A percentile compares a stretch with the other conserved stretches of the same genome.
Conservation (phyloP, 2,113 vertebrate genomes). For the Sinocyclocheilus anophthalmus region DNA sequence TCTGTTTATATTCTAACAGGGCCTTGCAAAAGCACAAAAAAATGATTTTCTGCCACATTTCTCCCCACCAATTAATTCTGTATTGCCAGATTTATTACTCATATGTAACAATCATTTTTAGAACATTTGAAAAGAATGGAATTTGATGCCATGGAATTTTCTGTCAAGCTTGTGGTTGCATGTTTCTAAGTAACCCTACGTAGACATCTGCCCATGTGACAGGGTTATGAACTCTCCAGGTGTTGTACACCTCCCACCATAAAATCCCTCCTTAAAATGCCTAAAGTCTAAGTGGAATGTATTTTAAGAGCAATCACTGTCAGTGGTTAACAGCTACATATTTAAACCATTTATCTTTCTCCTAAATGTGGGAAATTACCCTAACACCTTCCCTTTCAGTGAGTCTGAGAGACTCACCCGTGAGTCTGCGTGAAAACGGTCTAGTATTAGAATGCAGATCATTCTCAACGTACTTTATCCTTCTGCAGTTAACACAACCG, state of each 20-base stretch:
- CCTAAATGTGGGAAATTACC: neutral
- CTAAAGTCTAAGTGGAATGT: constrained; percentile 56
- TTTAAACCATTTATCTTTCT: constrained; percentile 17
- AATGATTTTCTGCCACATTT: neutral
- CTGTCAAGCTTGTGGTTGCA: constrained; percentile 29
- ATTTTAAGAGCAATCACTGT: constrained; percentile 7
- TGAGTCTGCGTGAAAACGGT: neutral
- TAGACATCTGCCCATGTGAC: constrained; percentile 51
- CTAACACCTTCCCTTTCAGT: neutral
- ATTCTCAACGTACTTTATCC: neutral
- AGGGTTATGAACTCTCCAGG: constrained; percentile 61
- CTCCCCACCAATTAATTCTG: neutral
- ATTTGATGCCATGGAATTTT: constrained; percentile 9
- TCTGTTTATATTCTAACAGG: neutral
- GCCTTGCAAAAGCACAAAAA: neutral
- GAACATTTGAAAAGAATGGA: neutral
- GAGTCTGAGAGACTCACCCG: neutral
- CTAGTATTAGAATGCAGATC: neutral
- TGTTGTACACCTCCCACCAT: constrained; percentile 57
- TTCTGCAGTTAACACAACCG: neutral
- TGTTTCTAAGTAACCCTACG: neutral
- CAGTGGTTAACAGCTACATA: constrained; percentile 8
- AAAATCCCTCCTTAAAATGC: constrained; percentile 35
- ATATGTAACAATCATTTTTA: neutral
- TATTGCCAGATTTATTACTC: neutral